Evolutionary conservation across 2,888 invertebrate species (phyloP).

Genomic region (Stenurella melanura): DNA sequence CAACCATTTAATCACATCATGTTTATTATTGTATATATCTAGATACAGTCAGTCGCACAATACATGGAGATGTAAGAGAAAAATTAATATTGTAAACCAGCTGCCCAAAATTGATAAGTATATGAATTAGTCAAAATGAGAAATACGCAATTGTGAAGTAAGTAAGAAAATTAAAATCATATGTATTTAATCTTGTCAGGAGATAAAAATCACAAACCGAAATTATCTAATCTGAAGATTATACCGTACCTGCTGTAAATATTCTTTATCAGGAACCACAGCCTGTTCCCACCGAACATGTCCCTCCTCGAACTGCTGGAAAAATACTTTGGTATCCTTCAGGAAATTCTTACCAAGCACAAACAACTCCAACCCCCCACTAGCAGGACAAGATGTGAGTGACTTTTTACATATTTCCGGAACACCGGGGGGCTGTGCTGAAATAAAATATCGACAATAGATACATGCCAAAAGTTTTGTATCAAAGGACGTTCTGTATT

Average conservation of each 20-base stretch:
- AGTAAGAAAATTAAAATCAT: too few species aligned
- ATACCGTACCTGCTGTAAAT: constrained; percentile 84
- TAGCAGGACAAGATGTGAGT: constrained; percentile 84
- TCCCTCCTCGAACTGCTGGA: constrained; percentile 78
- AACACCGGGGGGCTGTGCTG: constrained; percentile 93
- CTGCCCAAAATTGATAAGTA: too few species aligned
- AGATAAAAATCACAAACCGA: too few species aligned
- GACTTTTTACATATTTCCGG: constrained; percentile 95
- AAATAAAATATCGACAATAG: constrained; percentile 52
- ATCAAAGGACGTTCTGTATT: background rate
- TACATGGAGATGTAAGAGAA: too few species aligned
- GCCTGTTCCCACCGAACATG: constrained; percentile 85
- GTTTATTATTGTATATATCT: too few species aligned
- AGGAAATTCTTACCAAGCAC: constrained; percentile 94
- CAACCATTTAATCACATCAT: too few species aligned
- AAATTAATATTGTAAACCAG: too few species aligned
- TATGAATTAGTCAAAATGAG: too few species aligned
- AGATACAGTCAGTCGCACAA: too few species aligned
- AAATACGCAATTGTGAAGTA: too few species aligned
- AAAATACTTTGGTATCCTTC: constrained; percentile 90
- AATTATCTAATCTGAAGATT: too few species aligned
- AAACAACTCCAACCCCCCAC: constrained; percentile 89
- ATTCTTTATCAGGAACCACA: constrained; percentile 91
- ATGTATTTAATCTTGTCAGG: too few species aligned
- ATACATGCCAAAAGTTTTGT: background rate